Evolutionary conservation across 2,113 vertebrate species (phyloP).

Genomic region (Oncorhynchus clarkii): DNA sequence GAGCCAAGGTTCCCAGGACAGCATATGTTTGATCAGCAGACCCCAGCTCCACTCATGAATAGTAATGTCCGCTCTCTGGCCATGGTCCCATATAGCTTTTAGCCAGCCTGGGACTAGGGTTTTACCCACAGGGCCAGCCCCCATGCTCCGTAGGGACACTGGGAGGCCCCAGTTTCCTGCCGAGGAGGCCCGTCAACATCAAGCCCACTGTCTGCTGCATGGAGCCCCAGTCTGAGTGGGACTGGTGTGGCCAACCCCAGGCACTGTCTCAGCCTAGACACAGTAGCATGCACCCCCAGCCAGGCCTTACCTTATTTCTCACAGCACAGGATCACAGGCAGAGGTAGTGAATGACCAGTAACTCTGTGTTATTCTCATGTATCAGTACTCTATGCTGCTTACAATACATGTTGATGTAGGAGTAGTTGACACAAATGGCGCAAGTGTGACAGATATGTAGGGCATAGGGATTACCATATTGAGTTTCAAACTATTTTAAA

Average conservation of each 20-base stretch:
- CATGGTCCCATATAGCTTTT: conserved; percentile 71
- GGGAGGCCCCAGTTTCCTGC: neutral
- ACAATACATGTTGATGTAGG: no score
- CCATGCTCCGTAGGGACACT: neutral
- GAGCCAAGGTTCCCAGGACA: conserved; percentile 82
- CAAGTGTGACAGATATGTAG: no score
- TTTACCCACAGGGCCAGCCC: neutral
- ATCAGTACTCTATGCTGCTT: no score
- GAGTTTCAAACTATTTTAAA: no score
- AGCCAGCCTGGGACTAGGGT: conserved; percentile 63
- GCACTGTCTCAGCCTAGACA: neutral
- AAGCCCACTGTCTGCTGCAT: neutral
- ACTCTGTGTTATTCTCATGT: no score
- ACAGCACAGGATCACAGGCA: neutral
- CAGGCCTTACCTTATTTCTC: neutral
- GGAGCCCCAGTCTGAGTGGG: neutral
- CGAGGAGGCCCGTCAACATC: neutral
- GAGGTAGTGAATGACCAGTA: no score
- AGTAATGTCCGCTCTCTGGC: conserved; percentile 57
- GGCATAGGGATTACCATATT: no score
- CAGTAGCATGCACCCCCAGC: neutral
- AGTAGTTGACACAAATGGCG: no score
- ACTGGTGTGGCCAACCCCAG: neutral
- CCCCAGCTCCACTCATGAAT: conserved; percentile 74
- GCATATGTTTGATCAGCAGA: conserved; percentile 81